phyloP scores from a whole-genome alignment of 2,113 vertebrate genomes.

The Murina feae region DNA sequence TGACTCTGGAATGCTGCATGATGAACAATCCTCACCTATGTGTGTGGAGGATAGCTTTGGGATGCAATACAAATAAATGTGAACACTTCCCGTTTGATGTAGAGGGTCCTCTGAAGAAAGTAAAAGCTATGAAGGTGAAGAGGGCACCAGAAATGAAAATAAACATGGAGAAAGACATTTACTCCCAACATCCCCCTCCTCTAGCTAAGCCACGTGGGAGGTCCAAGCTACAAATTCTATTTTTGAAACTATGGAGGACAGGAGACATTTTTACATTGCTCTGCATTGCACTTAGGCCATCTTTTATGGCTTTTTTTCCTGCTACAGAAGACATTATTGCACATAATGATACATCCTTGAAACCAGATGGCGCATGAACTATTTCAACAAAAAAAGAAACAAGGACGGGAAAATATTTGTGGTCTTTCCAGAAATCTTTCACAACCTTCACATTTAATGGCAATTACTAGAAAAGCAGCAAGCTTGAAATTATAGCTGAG shows the following conservation, averaged over 20 bases:
- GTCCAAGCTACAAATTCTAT: not conserved
- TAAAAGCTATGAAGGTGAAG: not conserved
- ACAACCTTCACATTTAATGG: constrained; percentile 51
- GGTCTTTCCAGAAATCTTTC: constrained; percentile 66
- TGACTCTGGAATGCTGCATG: not conserved
- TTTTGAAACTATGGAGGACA: not conserved
- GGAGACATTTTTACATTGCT: not conserved
- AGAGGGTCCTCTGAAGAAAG: not conserved
- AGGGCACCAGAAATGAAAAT: not conserved
- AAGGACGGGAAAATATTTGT: constrained; percentile 43
- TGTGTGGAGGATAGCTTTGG: not conserved
- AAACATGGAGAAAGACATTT: not conserved
- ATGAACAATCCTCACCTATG: not conserved
- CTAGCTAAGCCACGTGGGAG: not conserved
- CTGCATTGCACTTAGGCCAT: not conserved
- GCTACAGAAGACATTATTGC: not conserved
- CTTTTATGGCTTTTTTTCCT: not conserved
- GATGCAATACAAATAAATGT: not conserved
- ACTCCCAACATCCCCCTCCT: not conserved
- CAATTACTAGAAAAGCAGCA: constrained; percentile 35
- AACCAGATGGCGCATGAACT: constrained; percentile 58
- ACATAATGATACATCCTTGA: constrained; percentile 31
- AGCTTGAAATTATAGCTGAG: constrained; percentile 16
- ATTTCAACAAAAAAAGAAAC: constrained; percentile 50
- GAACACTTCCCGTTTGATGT: not conserved